phyloP scores from a whole-genome alignment of 2,888 invertebrate genomes.

The Hyppa rectilinea region DNA sequence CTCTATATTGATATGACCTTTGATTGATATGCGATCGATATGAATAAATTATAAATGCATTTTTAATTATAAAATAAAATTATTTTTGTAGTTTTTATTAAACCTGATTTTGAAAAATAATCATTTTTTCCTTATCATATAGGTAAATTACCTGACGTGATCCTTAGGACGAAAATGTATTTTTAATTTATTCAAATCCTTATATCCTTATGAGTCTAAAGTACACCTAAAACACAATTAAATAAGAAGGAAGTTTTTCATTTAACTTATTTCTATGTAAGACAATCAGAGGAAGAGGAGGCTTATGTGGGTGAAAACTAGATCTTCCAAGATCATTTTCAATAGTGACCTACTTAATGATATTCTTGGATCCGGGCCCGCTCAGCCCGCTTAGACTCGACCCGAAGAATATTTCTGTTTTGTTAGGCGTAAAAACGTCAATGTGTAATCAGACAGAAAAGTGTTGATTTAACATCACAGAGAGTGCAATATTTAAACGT shows the following conservation, averaged over 20 bases:
- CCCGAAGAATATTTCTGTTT: no score
- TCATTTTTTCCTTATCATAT: neutral
- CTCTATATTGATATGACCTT: constrained; percentile 35
- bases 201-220: no score
- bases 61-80: neutral
- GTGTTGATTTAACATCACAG: no score
- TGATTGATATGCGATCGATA: constrained; percentile 27
- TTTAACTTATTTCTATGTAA: neutral
- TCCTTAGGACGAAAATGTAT: neutral
- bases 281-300: neutral
- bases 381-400: no score
- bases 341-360: neutral
- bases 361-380: no score
- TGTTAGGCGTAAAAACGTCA: no score
- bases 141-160: neutral
- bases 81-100: neutral
- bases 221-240: no score
- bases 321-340: no score
- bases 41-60: constrained; percentile 17
- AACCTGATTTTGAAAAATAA: neutral
- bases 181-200: neutral
- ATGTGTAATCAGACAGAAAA: no score
- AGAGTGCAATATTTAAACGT: no score
- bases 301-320: neutral
- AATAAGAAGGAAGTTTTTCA: neutral